A percentile compares a stretch with the other conserved stretches of the same genome.
phyloP scores from a whole-genome alignment of 2,797 vertebrate genomes.

The Enteromius anoplus region DNA sequence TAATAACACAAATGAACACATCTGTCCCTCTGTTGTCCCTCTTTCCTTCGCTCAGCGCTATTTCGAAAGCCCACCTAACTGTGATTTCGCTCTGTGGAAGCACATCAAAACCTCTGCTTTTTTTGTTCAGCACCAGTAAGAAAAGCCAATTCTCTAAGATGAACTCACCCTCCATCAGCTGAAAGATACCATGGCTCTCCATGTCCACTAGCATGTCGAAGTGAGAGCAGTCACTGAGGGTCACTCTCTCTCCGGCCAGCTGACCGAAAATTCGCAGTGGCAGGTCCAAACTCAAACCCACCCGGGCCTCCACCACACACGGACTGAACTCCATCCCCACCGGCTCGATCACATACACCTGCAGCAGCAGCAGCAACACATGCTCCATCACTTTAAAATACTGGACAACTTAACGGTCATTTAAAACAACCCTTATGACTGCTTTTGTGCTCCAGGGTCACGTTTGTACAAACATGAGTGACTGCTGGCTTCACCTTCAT shows the following conservation, averaged over 20 bases:
- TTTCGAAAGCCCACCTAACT: background rate
- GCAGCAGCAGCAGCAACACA: conserved; percentile 25
- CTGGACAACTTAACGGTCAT: no score
- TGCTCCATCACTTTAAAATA: no score
- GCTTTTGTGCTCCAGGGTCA: background rate
- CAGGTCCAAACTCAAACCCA: conserved; percentile 85
- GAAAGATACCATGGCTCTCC: conserved; percentile 86
- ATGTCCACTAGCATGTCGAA: conserved; percentile 86
- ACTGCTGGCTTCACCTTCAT: conserved; percentile 82
- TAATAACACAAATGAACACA: no score
- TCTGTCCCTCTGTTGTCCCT: no score
- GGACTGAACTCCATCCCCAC: conserved; percentile 90
- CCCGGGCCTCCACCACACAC: conserved; percentile 84
- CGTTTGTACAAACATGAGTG: no score
- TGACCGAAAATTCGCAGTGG: conserved; percentile 87
- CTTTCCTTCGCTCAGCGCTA: background rate
- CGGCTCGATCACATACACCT: conserved; percentile 93
- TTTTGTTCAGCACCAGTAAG: background rate
- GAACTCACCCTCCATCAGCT: conserved; percentile 80
- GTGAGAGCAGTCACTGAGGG: conserved; percentile 92
- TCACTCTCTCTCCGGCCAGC: conserved; percentile 74
- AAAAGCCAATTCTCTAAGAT: background rate
- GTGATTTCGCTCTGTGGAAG: background rate
- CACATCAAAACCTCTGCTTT: background rate
- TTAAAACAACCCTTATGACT: background rate